Conservation (phyloP, 2,113 vertebrate species). For the Saimiri boliviensis region DNA sequence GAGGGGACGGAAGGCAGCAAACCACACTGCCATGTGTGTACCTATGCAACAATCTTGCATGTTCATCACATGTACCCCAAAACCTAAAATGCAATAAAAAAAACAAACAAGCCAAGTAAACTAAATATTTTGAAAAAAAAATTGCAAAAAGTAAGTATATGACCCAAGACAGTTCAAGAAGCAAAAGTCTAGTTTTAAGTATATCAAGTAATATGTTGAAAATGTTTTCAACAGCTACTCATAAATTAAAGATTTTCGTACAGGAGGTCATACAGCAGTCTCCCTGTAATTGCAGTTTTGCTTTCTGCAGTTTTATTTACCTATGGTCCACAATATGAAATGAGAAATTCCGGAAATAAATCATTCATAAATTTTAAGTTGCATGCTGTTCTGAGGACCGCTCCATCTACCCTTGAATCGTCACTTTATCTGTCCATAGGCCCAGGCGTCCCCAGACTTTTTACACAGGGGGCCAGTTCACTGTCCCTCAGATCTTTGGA, state of each 20-base stretch:
- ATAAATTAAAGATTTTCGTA: background rate
- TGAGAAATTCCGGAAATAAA: background rate
- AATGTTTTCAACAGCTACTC: background rate
- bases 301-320: background rate
- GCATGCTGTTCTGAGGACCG: background rate
- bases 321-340: background rate
- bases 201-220: background rate
- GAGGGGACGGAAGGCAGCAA: too few relatives aligned
- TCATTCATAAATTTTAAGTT: background rate
- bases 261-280: background rate
- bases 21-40: too few relatives aligned
- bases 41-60: too few relatives aligned
- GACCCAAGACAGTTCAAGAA: slow-evolving; percentile 18
- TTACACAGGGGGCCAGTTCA: too few relatives aligned
- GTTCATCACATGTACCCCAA: too few relatives aligned
- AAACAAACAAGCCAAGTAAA: background rate
- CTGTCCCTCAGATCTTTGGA: too few relatives aligned
- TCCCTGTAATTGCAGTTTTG: background rate
- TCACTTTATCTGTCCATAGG: background rate
- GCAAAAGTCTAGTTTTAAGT: background rate
- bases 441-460: too few relatives aligned
- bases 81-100: too few relatives aligned
- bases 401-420: background rate
- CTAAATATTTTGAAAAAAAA: slow-evolving; percentile 39
- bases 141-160: slow-evolving; percentile 11